Base-by-base conservation (phyloP, 2,888 invertebrate species). In the Pogonocherus hispidulus region DNA sequence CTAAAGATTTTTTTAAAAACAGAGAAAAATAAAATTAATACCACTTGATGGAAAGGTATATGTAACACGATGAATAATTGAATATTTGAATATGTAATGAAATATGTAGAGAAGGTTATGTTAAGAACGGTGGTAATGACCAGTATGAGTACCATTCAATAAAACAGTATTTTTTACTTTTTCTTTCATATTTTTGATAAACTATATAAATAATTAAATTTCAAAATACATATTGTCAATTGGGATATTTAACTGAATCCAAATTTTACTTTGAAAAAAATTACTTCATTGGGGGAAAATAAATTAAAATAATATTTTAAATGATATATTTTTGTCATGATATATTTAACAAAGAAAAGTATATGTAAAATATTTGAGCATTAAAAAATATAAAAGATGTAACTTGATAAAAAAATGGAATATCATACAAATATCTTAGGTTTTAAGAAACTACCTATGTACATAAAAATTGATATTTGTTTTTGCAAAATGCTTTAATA, bases 1-100 rank as follows among this genome's bases (percentile, higher is more conserved):
- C 96, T 3, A 92, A 91, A 84, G 85, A 90, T 57, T 67, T 65
- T 23, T 23, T 16, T 2, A 59, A 62, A 37, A 49, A 37, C 14
- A 51, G 22, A 37, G 37, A 22, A 8, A 62, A 62, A 49, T 62
- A 32, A 20, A 9, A 46, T 22, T 11, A n/a, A 59, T 32, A 8
- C 6, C 3, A 6, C 3, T 5, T 4, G 16, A 23, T 37, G 20
- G 19, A 19, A 3, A 2, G 9, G 9, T 9, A 3, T 19, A 37
- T n/a, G n/a, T n/a, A 37, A 14, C 4, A 9, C 18, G 9, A 52
- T 4, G 3, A 14, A 27, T 4, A 27, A 27, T 0, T n/a, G n/a
- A 41, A 1, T 11, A 41, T 1, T 14, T n/a, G 16, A 2, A 32
- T 8, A 11, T 5, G 11, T 32, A 32, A 32, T 23, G 3, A 23